A percentile compares a stretch with the other conserved stretches of the same genome.
These are phyloP conservation scores for Ptilonorhynchus violaceus DNA, from an alignment of 2,113 vertebrate genomes.

Conservation along the genomic window DNA sequence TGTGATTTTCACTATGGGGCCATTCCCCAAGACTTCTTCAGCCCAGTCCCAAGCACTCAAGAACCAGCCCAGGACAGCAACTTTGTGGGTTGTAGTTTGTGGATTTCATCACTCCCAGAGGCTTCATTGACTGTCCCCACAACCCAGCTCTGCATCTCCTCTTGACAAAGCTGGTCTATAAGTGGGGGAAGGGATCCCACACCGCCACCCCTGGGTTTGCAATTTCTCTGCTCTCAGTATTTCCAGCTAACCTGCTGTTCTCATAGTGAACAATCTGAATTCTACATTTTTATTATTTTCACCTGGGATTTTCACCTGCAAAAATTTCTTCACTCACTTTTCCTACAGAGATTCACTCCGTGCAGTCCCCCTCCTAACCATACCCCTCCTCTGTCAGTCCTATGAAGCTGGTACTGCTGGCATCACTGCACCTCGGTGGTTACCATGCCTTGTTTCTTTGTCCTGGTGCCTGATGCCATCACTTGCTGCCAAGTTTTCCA, in stretches of 20 bases:
- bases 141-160: background rate
- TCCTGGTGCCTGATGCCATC: background rate
- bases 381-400: background rate
- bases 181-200: background rate
- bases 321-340: background rate
- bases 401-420: fast-evolving
- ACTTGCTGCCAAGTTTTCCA: background rate
- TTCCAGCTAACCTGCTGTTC: background rate
- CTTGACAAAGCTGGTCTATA: background rate
- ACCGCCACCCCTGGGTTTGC: background rate
- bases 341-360: background rate
- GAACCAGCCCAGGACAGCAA: background rate
- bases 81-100: background rate
- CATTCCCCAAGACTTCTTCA: background rate
- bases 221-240: background rate
- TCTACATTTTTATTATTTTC: background rate
- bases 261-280: background rate
- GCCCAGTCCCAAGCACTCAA: background rate
- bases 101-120: background rate
- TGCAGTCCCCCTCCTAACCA: too few species aligned
- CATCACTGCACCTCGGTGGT: background rate
- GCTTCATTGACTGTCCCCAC: background rate
- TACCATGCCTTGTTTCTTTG: background rate
- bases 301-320: background rate
- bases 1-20: background rate